A percentile compares a stretch with the other conserved stretches of the same genome.
Conservation (phyloP, 53 echinoderm and acorn worm genomes). For the Paracentrotus lividus region DNA sequence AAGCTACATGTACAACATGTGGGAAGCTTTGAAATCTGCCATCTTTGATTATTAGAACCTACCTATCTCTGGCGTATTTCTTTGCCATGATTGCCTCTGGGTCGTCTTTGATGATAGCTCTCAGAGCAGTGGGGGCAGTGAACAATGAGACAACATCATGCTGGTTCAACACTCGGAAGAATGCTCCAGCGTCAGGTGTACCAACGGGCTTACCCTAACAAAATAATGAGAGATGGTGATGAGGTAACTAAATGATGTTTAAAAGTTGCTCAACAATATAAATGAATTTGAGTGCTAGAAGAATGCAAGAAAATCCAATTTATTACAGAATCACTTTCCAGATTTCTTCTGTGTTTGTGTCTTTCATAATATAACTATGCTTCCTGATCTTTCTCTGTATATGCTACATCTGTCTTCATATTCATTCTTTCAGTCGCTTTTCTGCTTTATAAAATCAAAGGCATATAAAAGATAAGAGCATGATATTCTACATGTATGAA, state of each 20-base stretch:
- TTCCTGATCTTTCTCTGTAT: too few relatives aligned
- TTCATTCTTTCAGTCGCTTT: too few relatives aligned
- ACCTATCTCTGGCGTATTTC: slow-evolving; percentile 82
- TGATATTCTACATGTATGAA: slow-evolving; percentile 79
- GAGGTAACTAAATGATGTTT: too few relatives aligned
- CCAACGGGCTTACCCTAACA: slow-evolving; percentile 99
- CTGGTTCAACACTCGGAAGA: slow-evolving; percentile 89
- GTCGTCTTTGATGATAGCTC: slow-evolving; percentile 93
- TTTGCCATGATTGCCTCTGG: slow-evolving; percentile 71
- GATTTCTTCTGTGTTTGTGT: too few relatives aligned
- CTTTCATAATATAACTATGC: too few relatives aligned
- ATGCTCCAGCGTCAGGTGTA: slow-evolving; percentile 88
- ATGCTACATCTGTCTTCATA: too few relatives aligned
- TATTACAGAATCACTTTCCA: too few relatives aligned
- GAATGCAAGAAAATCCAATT: too few relatives aligned
- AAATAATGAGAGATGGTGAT: background rate
- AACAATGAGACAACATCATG: slow-evolving; percentile 89
- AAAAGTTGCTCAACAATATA: too few relatives aligned
- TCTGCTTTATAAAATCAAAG: too few relatives aligned
- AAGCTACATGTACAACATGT: background rate
- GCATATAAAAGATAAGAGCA: slow-evolving; percentile 75
- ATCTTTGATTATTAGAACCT: background rate
- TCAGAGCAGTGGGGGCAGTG: slow-evolving; percentile 90
- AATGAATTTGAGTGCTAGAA: too few relatives aligned
- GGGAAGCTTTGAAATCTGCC: background rate